Base-by-base conservation (phyloP, 2,797 vertebrate genomes). In the Toxotes lorentzi region DNA sequence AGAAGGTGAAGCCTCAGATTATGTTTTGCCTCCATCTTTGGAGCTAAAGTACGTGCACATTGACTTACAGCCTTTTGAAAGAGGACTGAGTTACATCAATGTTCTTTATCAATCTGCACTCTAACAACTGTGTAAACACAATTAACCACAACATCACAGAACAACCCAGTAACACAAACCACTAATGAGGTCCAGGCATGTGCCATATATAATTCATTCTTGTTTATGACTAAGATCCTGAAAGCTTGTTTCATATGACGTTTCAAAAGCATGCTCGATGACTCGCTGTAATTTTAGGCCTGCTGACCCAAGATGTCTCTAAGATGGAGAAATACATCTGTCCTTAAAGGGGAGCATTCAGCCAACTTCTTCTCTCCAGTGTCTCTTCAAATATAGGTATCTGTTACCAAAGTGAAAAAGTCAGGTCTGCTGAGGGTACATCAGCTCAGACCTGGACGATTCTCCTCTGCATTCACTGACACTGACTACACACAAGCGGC, bases 61-160 rank as follows among this genome's bases (percentile, higher is more conserved):
- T 34, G 34, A 50, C 67, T 72, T 65, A 23, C 27, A 54, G 62
- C 43, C 41, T 40, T 71, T 45, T 82, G 57, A 76, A 80, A 68
- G 67, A 80, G 43, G 68, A 54, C 83, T 59, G 64, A 59, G 79
- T 86, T 76, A 81, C 82, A 83, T 73, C 68, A 48, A 48, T n/a
- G 38, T 63, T 78, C 68, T 88, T 68, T 86, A 82, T 88, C 89
- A 88, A 50, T 90, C 85, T 38, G 47, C 84, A 84, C 76, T 82
- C 57, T 19, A 81, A 81, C 87, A 86, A 91, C 86, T 88, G 80
- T 82, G 81, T 77, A 89, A 90, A 83, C 83, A 84, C 32, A 73
- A 86, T 73, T 73, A 88, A 86, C 73, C 84, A 32, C 82, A 79
- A 76, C 77, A 74, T 79, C 70, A 61, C 45, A 51, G 64, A 81